Evolutionary conservation across 2,888 invertebrate genomes (phyloP).

Genomic region (Eristalis pertinax): DNA sequence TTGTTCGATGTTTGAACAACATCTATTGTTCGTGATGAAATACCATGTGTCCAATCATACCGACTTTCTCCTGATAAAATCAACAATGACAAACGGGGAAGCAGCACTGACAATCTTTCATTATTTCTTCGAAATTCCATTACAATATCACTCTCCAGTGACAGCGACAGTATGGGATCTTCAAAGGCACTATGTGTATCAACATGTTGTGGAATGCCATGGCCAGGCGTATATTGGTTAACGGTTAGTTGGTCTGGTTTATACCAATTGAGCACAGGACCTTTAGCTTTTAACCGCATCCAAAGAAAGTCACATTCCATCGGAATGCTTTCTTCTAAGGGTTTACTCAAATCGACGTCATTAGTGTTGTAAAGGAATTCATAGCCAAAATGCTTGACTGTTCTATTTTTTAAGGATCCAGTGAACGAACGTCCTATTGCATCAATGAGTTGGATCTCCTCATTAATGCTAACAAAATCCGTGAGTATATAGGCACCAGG

Average conservation of each 20-base stretch:
- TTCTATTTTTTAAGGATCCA: slow-evolving; percentile 87
- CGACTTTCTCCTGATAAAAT: slow-evolving; percentile 91
- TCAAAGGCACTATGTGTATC: slow-evolving; percentile 98
- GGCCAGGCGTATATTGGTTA: slow-evolving; percentile 92
- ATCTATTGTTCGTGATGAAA: slow-evolving; percentile 92
- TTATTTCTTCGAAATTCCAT: slow-evolving; percentile 93
- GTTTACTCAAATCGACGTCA: slow-evolving; percentile 88
- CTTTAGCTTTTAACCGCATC: slow-evolving; percentile 75
- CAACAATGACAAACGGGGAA: slow-evolving; percentile 88
- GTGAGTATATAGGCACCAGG: slow-evolving; percentile 87
- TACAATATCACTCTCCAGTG: slow-evolving; percentile 89
- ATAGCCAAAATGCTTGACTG: slow-evolving; percentile 95
- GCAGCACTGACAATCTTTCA: slow-evolving; percentile 84
- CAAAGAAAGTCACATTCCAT: slow-evolving; percentile 86
- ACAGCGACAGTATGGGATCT: slow-evolving; percentile 92
- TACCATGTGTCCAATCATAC: slow-evolving; percentile 94
- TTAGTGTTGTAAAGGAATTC: slow-evolving; percentile 95
- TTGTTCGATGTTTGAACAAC: slow-evolving; percentile 83
- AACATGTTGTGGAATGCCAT: slow-evolving; percentile 97
- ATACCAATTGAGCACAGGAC: slow-evolving; percentile 76
- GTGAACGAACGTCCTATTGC: slow-evolving; percentile 82
- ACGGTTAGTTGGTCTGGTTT: slow-evolving; percentile 92
- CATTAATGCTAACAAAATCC: slow-evolving; percentile 87
- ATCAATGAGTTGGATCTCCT: slow-evolving; percentile 85
- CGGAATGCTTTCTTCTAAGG: slow-evolving; percentile 87